A percentile compares a stretch with the other conserved stretches of the same genome.
Conservation (phyloP, 2,797 vertebrate species). For the Bovichtus diacanthus region DNA sequence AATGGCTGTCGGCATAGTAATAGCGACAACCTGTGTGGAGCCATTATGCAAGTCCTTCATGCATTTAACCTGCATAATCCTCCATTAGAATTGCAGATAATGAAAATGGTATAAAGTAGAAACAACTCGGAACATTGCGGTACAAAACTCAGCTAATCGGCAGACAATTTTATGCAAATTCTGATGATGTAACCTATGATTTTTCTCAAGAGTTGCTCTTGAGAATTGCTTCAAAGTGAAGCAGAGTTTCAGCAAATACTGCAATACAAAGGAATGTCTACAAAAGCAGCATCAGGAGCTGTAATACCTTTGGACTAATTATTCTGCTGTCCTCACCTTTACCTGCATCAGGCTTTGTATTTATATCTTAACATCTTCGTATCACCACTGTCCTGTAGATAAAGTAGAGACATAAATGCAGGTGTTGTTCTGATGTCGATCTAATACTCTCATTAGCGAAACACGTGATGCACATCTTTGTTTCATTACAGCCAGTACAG, state of each 20-base stretch:
- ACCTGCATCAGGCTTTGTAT: neutral
- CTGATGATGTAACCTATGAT: constrained; percentile 57
- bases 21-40: constrained; percentile 20
- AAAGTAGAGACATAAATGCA: neutral
- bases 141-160: constrained; percentile 43
- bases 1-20: constrained; percentile 49
- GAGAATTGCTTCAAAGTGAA: constrained; percentile 26
- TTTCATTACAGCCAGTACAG: neutral
- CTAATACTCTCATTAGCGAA: constrained; percentile 2
- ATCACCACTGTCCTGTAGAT: neutral
- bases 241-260: constrained; percentile 30
- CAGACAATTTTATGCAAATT: constrained; percentile 63
- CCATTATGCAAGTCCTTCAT: constrained; percentile 62
- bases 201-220: constrained; percentile 30
- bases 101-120: constrained; percentile 44
- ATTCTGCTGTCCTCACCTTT: neutral
- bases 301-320: neutral
- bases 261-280: neutral
- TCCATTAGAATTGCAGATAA: constrained; percentile 53
- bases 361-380: neutral
- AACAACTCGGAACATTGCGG: constrained; percentile 39
- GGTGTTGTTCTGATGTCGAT: neutral
- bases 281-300: constrained; percentile 23
- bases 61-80: constrained; percentile 69
- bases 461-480: neutral